These are phyloP conservation scores for Calameuta idolon DNA, from an alignment of 2,888 invertebrate genomes.

Conservation along the genomic window DNA sequence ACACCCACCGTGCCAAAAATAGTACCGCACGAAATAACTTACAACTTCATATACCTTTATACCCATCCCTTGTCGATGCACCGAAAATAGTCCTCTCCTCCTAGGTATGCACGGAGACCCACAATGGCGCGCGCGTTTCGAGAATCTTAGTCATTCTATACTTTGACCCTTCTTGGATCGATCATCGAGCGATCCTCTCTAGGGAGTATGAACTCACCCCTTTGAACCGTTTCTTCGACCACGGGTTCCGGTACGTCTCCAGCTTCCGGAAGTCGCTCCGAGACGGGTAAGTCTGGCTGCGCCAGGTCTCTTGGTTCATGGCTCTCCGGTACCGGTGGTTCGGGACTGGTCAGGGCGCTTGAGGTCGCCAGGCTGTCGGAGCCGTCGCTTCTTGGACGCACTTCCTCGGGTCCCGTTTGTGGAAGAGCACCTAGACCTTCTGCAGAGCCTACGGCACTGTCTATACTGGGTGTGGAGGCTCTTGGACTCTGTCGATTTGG, in stretches of 20 bases:
- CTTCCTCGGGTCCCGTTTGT: constrained; percentile 45
- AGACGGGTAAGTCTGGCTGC: constrained; percentile 36
- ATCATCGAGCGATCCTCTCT: background rate
- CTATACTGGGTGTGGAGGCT: constrained; percentile 71
- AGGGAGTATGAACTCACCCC: constrained; percentile 64
- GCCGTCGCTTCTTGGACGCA: constrained; percentile 66
- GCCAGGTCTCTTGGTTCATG: constrained; percentile 62
- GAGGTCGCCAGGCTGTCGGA: constrained; percentile 68
- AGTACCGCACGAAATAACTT: constrained; percentile 44
- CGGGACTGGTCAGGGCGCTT: constrained; percentile 70
- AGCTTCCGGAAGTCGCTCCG: constrained; percentile 63
- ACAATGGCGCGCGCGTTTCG: background rate
- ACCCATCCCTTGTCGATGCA: constrained; percentile 36
- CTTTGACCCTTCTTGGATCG: too few relatives aligned
- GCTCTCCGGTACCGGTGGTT: constrained; percentile 69
- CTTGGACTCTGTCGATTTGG: constrained; percentile 55
- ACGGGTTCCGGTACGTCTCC: constrained; percentile 67
- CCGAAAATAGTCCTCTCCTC: constrained; percentile 35
- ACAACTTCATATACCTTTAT: constrained; percentile 35
- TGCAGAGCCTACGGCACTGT: constrained; percentile 74
- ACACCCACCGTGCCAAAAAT: constrained; percentile 31
- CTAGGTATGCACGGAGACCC: background rate
- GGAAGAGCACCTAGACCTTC: constrained; percentile 67
- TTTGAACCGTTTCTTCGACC: constrained; percentile 70
- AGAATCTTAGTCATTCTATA: background rate